Base-by-base conservation (phyloP, 1,140 invertebrate species). In the Bombus haemorrhoidalis region DNA sequence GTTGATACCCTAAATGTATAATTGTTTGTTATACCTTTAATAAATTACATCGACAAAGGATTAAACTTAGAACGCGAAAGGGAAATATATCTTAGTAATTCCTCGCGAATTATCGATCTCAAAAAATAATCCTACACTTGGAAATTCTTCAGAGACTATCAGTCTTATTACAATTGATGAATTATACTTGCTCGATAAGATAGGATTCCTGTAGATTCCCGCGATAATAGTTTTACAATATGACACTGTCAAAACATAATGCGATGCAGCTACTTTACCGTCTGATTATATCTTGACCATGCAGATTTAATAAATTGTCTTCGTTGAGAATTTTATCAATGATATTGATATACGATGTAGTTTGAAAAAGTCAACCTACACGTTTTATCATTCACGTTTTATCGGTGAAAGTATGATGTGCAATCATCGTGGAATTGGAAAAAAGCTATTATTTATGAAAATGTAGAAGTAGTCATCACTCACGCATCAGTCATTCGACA, bases 241-340 rank as follows among this genome's bases (percentile, higher is more conserved):
- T 1, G 28, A 41, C 25, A 47, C 25, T n/a, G 28, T 62, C 6
- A 2, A 28, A 57, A 12, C 39, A 34, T 37, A 80, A 75, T 15
- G 15, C 53, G 64, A 37, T 77, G 53, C 25, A 82, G 9, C 22
- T 47, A 37, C 73, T 22, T 2, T 18, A 83, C 53, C 25, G 22
- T 15, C 47, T 69, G 39, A 22, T 18, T 13, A 32, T 18, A 43
- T 5, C 3, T 81, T 81, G 74, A 69, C 73, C 59, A 8, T 22
- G 2, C 37, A 76, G 74, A 73, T 88, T 85, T 74, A 32, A 47
- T 4, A 34, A 82, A 88, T 85, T 88, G 47, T 41, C 25, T 74
- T 43, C 68, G 73, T 80, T 76, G 75, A 73, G 5, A 64, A 22
- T 77, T 81, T 86, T 80, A 89, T 87, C 69, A 64, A 71, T 66